Conservation (phyloP, 2,113 vertebrate species). For the Phalacrocorax pelagicus region DNA sequence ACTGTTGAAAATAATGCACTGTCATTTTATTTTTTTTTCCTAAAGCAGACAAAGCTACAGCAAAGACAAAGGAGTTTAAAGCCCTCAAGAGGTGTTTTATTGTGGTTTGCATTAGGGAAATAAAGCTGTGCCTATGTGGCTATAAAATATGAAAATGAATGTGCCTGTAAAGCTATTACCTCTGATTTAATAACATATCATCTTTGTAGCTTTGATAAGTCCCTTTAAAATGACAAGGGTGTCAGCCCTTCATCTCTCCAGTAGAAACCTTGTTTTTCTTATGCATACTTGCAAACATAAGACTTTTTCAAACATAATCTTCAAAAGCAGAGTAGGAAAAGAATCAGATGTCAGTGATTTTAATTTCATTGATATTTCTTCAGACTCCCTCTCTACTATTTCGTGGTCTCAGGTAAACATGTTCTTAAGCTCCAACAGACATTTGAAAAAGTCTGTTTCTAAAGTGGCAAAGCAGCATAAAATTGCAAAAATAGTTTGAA, state of each 20-base stretch:
- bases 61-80: slow-evolving; percentile 39
- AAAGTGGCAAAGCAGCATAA: not conserved
- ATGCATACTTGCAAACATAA: not conserved
- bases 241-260: not conserved
- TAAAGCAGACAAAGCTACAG: slow-evolving; percentile 48
- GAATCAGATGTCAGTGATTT: not conserved
- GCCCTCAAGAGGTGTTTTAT: not conserved
- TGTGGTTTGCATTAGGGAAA: not conserved
- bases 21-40: not conserved
- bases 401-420: not conserved
- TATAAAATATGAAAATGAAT: slow-evolving; percentile 11
- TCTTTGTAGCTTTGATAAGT: not conserved
- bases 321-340: not conserved
- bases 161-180: not conserved
- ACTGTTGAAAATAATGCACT: slow-evolving; percentile 61
- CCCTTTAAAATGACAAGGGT: not conserved
- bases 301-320: not conserved
- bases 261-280: not conserved
- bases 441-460: not conserved
- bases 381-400: not conserved
- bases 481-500: not conserved
- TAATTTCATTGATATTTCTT: not conserved
- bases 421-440: not conserved
- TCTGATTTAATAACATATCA: not conserved
- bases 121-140: not conserved